Evolutionary conservation across 2,797 vertebrate genomes (phyloP), one percentile per base, ranked within the genome.

Genomic region (Botia almorhae): DNA sequence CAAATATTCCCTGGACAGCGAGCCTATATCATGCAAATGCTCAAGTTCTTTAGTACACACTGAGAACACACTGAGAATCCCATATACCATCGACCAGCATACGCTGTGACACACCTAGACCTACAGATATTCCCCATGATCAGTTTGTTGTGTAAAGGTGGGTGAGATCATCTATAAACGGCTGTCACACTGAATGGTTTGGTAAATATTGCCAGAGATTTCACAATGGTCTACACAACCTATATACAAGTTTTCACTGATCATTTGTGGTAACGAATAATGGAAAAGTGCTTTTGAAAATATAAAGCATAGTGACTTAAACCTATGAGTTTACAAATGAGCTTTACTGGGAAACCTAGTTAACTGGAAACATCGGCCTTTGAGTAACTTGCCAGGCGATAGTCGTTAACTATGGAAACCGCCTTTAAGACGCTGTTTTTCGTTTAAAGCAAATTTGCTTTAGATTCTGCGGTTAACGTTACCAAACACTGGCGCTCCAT

Each of bases 381-480:
- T 19, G 3, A 53, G 16, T 64, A 48, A 21, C 39, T 60, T 4
- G 1, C 7, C 19, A 29, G 21, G 10, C 74, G 29, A 64, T 6
- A 19, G 65, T 36, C 17, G n/a, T 67, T 78, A 51, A 78, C 76
- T 70, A 78, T 78, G 68, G 76, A 61, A 78, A 78, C 76, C 13
- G 36, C 56, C 10, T 29, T 53, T 36, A 76, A 55, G 63, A 76
- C 61, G 48, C 26, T 53, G 8, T 7, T 26, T 64, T 13, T 11
- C n/a, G 14, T 14, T 4, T 61, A 74, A 19, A 50, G n/a, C n/a
- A 63, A 63, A 36, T 63, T 3, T 8, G 5, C 29, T 33, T 17
- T 16, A 33, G 26, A 76, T 53, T 48, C n/a, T 19, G 29, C 16
- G 14, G 2, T 39, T 75, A 6, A n/a, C 26, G 17, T 39, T 0